Base-by-base conservation (phyloP, 1,140 invertebrate genomes). In the Lasaia peninsularis region DNA sequence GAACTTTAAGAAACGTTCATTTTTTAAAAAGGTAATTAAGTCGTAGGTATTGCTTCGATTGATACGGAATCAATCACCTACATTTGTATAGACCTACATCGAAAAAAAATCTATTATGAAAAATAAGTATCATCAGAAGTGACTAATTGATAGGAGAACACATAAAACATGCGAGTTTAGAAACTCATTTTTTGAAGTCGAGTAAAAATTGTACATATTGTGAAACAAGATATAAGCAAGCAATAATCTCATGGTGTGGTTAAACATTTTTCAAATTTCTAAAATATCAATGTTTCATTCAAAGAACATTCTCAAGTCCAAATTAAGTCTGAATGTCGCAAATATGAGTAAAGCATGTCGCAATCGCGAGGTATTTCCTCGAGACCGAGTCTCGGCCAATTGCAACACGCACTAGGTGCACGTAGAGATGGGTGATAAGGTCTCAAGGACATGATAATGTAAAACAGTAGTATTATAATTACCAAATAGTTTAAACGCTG, bases 321-420 rank as follows among this genome's bases (percentile, higher is more conserved):
- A 16, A 40, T 40, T 40, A 40, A 16, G 12, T 14, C 14, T 37
- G 35, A 58, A 58, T 58, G 56, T 58, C 56, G 51, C 56, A 58
- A 58, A 51, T 51, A 35, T 58, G 33, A 58, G 52, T 52, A 37
- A 35, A 58, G 21, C 21, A 33, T 52, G 56, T 32, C 10, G 33
- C 49, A 44, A 58, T 12, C 28, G 56, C 49, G 56, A 52, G 34
- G 12, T 37, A 37, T 37, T 37, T 37, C 35, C 37, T 40, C 16
- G 37, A 16, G 37, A 40, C 12, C 4, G 2, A 40, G 35, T 40
- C 12, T 16, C 16, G 6, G 35, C 35, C 35, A 40, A 12, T 40
- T 40, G 16, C 35, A 40, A 40, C 35, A 40, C 35, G 35, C 35
- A 40, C 16, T 40, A 40, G 35, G 35, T 18, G 35, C 35, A 40